A percentile compares a stretch with the other conserved stretches of the same genome.
These are phyloP conservation scores for Crax fasciolata DNA, from an alignment of 2,797 vertebrate genomes.

Conservation along the genomic window DNA sequence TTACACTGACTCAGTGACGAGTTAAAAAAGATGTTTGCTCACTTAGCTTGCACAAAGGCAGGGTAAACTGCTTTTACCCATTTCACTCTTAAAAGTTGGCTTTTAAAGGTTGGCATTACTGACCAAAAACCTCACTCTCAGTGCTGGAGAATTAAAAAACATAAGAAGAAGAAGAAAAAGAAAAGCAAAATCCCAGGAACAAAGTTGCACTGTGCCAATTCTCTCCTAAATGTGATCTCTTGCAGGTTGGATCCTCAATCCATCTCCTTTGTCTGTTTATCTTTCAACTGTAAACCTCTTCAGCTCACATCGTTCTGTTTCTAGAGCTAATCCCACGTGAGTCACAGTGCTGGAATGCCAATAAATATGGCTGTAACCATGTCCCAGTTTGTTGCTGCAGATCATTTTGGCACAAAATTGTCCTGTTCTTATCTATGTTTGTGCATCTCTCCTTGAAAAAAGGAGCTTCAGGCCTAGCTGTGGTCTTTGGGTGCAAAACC, in stretches of 20 bases:
- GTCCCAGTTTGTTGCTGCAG: conserved; percentile 23
- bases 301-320: conserved; percentile 13
- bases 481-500: background rate
- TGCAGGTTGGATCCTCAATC: background rate
- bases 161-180: background rate
- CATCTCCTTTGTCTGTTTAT: conserved; percentile 52
- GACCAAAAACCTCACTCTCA: background rate
- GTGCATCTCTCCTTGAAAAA: background rate
- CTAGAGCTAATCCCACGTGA: conserved; percentile 41
- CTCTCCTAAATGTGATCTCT: background rate
- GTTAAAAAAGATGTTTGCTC: background rate
- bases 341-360: conserved; percentile 68
- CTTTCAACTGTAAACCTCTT: conserved; percentile 56
- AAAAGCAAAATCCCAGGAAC: background rate
- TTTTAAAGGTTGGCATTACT: background rate
- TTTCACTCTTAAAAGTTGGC: background rate
- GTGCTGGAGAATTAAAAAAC: background rate
- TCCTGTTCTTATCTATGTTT: conserved; percentile 23
- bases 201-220: background rate
- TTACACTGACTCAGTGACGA: background rate
- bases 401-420: conserved; percentile 44
- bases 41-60: background rate
- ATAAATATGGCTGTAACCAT: conserved; percentile 59
- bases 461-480: background rate
- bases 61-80: background rate